Percentiles rank a stretch among this genome's conserved stretches.
phyloP scores from a whole-genome alignment of 2,888 invertebrate genomes.

The Pegoplata infirma region DNA sequence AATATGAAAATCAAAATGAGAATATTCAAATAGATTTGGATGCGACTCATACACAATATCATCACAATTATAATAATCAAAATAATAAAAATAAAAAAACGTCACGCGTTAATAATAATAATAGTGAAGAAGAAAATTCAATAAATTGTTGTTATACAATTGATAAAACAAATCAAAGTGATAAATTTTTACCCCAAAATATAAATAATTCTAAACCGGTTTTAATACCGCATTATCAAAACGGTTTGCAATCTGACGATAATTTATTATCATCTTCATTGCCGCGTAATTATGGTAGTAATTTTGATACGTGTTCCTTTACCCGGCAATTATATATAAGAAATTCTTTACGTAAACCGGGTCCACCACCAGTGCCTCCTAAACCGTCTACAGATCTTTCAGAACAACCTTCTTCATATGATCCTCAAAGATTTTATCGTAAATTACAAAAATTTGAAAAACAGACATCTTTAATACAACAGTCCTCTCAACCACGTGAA shows the following conservation, averaged over 20 bases:
- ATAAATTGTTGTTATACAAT: conserved; percentile 75
- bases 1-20: conserved; percentile 34
- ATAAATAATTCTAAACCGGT: conserved; percentile 52
- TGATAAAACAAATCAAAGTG: conserved; percentile 67
- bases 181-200: conserved; percentile 33
- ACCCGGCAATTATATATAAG: conserved; percentile 46
- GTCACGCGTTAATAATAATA: conserved; percentile 29
- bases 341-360: conserved; percentile 46
- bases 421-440: conserved; percentile 68
- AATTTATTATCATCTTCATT: conserved; percentile 58
- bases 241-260: conserved; percentile 14
- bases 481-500: conserved; percentile 36
- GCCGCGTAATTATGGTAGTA: conserved; percentile 64
- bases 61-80: neutral
- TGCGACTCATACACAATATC: neutral
- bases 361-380: conserved; percentile 67
- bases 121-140: conserved; percentile 65
- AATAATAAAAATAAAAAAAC: conserved; percentile 13
- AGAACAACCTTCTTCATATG: conserved; percentile 61
- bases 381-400: conserved; percentile 59
- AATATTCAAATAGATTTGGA: conserved; percentile 21
- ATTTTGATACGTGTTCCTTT: conserved; percentile 47
- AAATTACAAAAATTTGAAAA: conserved; percentile 69
- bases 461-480: conserved; percentile 61
- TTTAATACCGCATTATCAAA: conserved; percentile 45